Evolutionary conservation across 2,888 invertebrate species (phyloP).

Genomic region (Lasioglossum marginatum): DNA sequence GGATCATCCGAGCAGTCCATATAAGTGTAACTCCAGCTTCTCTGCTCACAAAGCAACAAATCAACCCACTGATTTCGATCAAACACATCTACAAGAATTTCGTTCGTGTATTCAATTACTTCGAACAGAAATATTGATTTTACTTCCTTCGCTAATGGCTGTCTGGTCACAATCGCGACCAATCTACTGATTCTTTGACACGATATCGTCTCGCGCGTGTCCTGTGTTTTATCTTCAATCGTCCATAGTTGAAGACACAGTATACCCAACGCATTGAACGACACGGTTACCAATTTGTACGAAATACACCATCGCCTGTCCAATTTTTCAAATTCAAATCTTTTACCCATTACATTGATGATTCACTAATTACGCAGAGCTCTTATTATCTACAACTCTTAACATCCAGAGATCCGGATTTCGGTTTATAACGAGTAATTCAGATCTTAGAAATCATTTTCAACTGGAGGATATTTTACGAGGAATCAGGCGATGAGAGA

Average conservation of each 20-base stretch:
- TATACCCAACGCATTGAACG: background rate
- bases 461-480: background rate
- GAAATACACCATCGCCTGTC: background rate
- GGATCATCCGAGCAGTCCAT: background rate
- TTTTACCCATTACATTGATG: background rate
- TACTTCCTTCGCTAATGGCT: background rate
- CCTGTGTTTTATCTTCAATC: background rate
- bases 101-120: background rate
- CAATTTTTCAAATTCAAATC: background rate
- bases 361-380: no score
- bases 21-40: background rate
- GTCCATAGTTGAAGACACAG: background rate
- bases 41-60: background rate
- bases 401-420: no score
- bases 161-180: background rate
- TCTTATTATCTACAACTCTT: no score
- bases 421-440: no score
- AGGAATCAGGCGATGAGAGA: background rate
- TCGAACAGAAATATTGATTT: background rate
- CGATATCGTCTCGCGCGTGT: background rate
- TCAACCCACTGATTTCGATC: background rate
- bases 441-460: no score
- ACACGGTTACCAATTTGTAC: background rate
- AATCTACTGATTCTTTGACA: conserved; percentile 8
- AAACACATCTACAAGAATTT: background rate